A percentile compares a stretch with the other conserved stretches of the same genome.
Evolutionary conservation across 92 coral and sea anemone genomes (phyloP).

Genomic region (Diadumene lineata): DNA sequence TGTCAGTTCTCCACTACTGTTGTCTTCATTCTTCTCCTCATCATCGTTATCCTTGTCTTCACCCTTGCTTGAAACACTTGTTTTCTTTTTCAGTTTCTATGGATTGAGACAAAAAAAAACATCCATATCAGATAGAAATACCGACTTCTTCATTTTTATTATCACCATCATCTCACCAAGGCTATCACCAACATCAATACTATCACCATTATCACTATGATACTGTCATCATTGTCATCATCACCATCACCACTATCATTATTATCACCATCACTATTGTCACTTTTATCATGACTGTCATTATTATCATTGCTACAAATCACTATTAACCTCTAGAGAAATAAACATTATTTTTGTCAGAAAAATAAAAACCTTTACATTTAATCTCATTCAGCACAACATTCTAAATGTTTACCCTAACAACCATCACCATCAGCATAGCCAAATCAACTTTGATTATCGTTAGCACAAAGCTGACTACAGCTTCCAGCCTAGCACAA

Average conservation of each 20-base stretch:
- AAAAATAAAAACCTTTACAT: too few relatives aligned
- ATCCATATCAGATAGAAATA: slow-evolving; percentile 2
- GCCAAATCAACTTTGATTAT: too few relatives aligned
- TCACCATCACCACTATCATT: background rate
- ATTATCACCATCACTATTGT: too few relatives aligned
- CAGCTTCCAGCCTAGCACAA: too few relatives aligned
- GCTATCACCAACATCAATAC: background rate
- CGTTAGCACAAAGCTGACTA: too few relatives aligned
- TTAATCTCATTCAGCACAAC: too few relatives aligned
- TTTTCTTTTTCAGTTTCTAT: slow-evolving; percentile 21
- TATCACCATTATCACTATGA: background rate
- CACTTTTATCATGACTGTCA: background rate
- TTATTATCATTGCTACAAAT: background rate
- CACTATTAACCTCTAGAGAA: too few relatives aligned
- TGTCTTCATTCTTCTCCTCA: slow-evolving; percentile 36
- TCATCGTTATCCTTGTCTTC: slow-evolving; percentile 12
- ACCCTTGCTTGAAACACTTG: slow-evolving; percentile 21
- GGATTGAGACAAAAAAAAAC: background rate
- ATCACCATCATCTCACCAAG: background rate
- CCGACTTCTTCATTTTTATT: background rate
- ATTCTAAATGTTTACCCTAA: too few relatives aligned
- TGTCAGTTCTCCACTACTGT: slow-evolving; percentile 23
- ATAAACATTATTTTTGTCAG: too few relatives aligned
- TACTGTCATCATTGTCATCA: background rate
- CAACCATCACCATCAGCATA: too few relatives aligned